Evolutionary conservation across 2,797 vertebrate genomes (phyloP).

Genomic region (Scyliorhinus canicula): DNA sequence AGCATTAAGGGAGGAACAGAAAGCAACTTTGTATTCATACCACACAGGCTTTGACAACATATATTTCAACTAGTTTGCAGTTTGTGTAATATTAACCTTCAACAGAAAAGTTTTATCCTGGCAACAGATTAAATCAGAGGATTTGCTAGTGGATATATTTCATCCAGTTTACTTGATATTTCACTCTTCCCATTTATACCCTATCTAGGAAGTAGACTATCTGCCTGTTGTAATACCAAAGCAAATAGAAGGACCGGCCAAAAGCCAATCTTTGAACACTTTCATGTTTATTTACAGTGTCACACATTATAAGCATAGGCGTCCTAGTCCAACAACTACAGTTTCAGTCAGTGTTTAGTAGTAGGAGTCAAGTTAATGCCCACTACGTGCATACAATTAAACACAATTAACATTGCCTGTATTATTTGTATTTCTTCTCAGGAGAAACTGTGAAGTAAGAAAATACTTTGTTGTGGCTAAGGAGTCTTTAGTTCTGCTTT

Average conservation of each 20-base stretch:
- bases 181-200: neutral
- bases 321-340: neutral
- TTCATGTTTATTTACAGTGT: neutral
- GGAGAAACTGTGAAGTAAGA: neutral
- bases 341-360: no score
- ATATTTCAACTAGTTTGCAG: neutral
- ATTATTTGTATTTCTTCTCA: neutral
- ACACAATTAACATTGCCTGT: neutral
- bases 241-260: neutral
- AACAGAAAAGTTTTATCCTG: neutral
- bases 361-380: neutral
- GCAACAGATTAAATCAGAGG: neutral
- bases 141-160: neutral
- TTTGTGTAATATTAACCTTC: neutral
- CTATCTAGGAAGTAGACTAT: neutral
- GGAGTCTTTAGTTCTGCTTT: neutral
- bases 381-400: neutral
- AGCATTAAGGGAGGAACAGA: neutral
- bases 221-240: neutral
- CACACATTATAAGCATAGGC: neutral
- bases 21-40: neutral
- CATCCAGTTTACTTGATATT: neutral
- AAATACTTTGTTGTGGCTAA: neutral
- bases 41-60: neutral
- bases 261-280: neutral